These are phyloP conservation scores for Dasyprocta punctata DNA, from an alignment of 2,113 vertebrate genomes.

Conservation along the genomic window DNA sequence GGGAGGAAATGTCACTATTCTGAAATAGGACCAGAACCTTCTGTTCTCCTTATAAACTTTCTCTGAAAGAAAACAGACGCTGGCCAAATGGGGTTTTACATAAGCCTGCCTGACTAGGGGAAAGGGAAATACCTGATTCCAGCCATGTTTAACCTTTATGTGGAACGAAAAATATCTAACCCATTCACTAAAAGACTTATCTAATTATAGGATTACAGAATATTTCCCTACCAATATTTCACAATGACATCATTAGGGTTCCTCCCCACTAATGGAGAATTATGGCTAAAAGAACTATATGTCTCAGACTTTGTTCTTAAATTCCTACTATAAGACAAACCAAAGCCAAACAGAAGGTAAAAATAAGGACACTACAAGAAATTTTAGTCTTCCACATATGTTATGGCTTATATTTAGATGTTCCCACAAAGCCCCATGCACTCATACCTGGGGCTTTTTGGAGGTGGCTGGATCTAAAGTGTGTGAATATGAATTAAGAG, in stretches of 20 bases:
- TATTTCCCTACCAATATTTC: not conserved
- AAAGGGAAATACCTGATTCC: not conserved
- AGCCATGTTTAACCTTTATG: not conserved
- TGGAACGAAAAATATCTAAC: not conserved
- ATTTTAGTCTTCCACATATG: not conserved
- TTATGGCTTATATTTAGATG: not conserved
- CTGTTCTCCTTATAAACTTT: not conserved
- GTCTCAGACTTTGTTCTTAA: not conserved
- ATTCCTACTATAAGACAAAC: not conserved
- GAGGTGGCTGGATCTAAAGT: not conserved
- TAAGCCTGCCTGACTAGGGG: not conserved
- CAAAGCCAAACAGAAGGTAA: not conserved
- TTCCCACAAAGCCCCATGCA: not conserved
- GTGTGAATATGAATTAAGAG: not conserved
- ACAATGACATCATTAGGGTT: not conserved
- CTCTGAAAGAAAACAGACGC: not conserved
- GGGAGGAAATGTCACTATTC: not conserved
- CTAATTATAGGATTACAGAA: not conserved
- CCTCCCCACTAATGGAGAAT: not conserved
- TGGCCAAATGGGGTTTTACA: not conserved
- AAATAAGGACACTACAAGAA: not conserved
- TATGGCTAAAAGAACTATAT: not conserved
- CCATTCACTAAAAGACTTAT: not conserved
- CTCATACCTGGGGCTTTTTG: not conserved
- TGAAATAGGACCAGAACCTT: not conserved